Evolutionary conservation across 2,113 vertebrate species (phyloP).

Genomic region (Hoplias malabaricus): DNA sequence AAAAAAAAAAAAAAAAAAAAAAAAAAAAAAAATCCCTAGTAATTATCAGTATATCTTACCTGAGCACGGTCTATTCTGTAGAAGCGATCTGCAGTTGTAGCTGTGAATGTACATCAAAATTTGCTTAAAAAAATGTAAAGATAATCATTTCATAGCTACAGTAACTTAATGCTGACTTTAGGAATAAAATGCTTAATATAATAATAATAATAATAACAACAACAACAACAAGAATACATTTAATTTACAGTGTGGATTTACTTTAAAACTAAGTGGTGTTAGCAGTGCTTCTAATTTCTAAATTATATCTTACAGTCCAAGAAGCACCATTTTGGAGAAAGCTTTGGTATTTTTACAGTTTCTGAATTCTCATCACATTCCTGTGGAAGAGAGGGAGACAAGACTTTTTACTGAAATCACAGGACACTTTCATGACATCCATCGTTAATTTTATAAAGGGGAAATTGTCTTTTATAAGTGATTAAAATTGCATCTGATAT

Average conservation of each 20-base stretch:
- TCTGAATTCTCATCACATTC: conserved; percentile 72
- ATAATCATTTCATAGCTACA: neutral
- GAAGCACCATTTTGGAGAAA: conserved; percentile 96
- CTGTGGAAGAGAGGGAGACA: conserved; percentile 70
- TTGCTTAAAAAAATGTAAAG: neutral
- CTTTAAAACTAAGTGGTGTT: no score
- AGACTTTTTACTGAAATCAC: neutral
- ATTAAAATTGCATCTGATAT: neutral
- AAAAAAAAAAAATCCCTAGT: neutral
- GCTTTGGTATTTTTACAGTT: conserved; percentile 76
- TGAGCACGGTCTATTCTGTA: conserved; percentile 96
- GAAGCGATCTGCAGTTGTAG: conserved; percentile 92
- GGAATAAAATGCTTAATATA: neutral
- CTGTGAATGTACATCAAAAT: conserved; percentile 72
- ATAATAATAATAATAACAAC: no score
- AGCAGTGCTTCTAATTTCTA: neutral
- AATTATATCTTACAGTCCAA: conserved; percentile 87
- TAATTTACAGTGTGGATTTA: no score
- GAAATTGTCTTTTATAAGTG: neutral
- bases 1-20: neutral
- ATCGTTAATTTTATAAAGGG: neutral
- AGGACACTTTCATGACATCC: neutral
- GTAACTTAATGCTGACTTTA: neutral
- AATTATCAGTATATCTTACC: conserved; percentile 67
- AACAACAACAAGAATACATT: no score